Evolutionary conservation across 2,888 invertebrate genomes (phyloP), one percentile per base, ranked within the genome.

Genomic region (Orchesellides sinensis): DNA sequence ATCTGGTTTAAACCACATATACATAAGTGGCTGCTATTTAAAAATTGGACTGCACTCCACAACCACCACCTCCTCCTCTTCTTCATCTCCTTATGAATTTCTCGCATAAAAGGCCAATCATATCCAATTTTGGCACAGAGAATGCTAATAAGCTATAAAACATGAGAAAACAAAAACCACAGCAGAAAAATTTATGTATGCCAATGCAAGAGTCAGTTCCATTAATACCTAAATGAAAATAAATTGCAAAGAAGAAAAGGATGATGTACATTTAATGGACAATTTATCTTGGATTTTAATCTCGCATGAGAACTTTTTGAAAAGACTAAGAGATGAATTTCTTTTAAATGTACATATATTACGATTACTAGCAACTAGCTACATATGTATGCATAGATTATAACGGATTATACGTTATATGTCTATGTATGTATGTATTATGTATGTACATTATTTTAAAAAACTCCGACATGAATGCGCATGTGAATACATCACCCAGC

Each of bases 111-210:
- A 49, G 10, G 4, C n/a, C 47, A 27, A 52, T 68, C 12, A 72
- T 59, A 25, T 6, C 72, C 72, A 72, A 72, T 61, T 72, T 72
- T 72, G 72, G 72, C 25, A 45, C n/a, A n/a, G 47, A 56, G 56
- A 40, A 70, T 70, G 70, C 70, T 68, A 70, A 70, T 70, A 54
- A 72, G 47, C 72, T 56, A 40, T 70, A 59, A 72, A 72, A 72
- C 45, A 72, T 32, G 25, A n/a, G 3, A 47, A 3, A 14, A 47
- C 8, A 10, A 47, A 47, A 54, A 54, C 54, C 25, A 23, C 54
- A 25, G n/a, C 14, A 40, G 40, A 10, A 14, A n/a, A 49, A 19
- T 25, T 54, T 54, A 40, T 40, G 54, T 47, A 47, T 47, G 6
- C 25, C 54, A 54, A 49, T 19, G 49, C 49, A 49, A 49, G 25